Base-by-base conservation (phyloP, 2,113 vertebrate genomes). In the Brachyhypopomus occidentalis region DNA sequence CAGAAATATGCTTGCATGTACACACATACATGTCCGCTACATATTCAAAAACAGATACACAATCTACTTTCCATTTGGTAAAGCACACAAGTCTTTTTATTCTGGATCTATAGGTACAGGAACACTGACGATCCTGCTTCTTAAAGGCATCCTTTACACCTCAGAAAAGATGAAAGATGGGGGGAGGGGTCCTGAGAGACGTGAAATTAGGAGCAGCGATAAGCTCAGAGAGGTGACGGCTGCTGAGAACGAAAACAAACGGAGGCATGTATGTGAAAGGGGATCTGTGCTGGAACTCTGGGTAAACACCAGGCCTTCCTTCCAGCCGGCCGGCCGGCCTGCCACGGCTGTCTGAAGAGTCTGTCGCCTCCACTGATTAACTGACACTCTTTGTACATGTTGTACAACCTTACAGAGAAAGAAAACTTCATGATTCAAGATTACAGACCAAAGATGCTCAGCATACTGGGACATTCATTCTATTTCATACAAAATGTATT, bases 191-290 rank as follows among this genome's bases (percentile, higher is more conserved):
- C 52, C 36, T 76, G 52, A 23, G 59, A 16, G 63, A 71, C 70
- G 73, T 64, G 66, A 62, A 64, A 30, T 72, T 59, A n/a, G 27
- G 78, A 77, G 52, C 70, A 30, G 60, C 34, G 59, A 52, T 71
- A 74, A 73, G 75, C 67, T 70, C 69, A 63, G 45, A 72, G 20
- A 76, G 72, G 77, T 82, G 79, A 80, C 67, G 60, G 67, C 45
- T 76, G 69, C 30, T 27, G 84, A 64, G 69, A 87, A 84, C 77
- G 67, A 86, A 87, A 87, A 87, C 84, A 87, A 81, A 81, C 75
- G 30, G 58, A 66, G 64, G 55, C 67, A 71, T 72, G 48, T 71
- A 22, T 55, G 82, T 84, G 75, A 87, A 88, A 87, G 84, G 72
- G 71, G 84, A 86, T 87, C 82, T 74, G 78, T 62, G 38, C 77